Evolutionary conservation across 2,888 invertebrate species (phyloP).

Genomic region (Imbricaverruca yamaguchii): DNA sequence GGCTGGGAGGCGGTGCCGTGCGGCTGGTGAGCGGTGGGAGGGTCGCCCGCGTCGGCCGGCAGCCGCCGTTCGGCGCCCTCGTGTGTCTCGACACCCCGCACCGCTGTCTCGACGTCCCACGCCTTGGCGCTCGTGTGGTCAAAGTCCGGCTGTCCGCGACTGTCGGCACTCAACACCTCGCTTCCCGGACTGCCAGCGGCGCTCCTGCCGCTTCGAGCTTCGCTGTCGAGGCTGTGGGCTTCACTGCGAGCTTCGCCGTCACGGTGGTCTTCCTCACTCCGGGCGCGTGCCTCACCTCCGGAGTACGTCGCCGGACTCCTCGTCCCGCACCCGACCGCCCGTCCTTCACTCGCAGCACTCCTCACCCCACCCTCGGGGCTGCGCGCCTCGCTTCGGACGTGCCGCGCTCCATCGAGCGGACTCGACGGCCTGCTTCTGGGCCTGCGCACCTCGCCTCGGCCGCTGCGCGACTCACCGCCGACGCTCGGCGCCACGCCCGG

Average conservation of each 20-base stretch:
- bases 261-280: background rate
- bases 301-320: too few species aligned
- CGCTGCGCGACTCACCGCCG: background rate
- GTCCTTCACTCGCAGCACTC: background rate
- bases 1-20: background rate
- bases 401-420: too few species aligned
- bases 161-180: background rate
- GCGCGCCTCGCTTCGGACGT: background rate
- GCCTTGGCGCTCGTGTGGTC: background rate
- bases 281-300: background rate
- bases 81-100: background rate
- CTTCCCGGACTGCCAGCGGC: background rate
- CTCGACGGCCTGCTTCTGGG: too few species aligned
- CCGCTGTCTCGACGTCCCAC: background rate
- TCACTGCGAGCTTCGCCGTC: background rate
- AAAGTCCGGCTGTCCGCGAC: background rate
- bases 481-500: background rate
- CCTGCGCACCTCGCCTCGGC: too few species aligned
- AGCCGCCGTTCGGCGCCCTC: background rate
- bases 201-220: background rate
- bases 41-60: background rate
- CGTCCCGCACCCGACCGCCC: too few species aligned
- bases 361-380: background rate
- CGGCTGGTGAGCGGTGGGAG: too few species aligned
- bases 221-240: background rate